Evolutionary conservation across 2,113 vertebrate species (phyloP), one percentile per base, ranked within the genome.

Genomic region (Epinephelus fuscoguttatus): DNA sequence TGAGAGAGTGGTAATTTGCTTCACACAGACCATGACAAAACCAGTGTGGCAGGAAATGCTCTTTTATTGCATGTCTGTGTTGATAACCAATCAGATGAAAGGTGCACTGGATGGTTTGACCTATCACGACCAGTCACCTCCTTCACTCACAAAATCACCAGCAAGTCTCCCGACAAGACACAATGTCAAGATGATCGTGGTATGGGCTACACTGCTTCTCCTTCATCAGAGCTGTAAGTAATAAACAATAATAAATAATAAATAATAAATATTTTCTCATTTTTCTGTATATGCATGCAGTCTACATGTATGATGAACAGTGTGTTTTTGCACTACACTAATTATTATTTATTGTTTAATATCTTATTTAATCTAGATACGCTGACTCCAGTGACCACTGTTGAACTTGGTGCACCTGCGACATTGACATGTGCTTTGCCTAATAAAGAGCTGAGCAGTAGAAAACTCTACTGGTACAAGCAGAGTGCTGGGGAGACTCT

Each of bases 171-270:
- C 18, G 5, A 3, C 1, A 14, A 23, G 11, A 25, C 1, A 53
- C 47, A 66, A 33, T 47, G 7, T 6, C 23, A 85, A 23, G 66
- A 85, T 85, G 66, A 76, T 61, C 0, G 1, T 49, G 42, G 45
- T 80, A 6, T 70, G 67, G 64, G 23, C 71, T 0, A 33, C 33
- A 27, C 4, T 85, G 42, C 52, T 84, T 49, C 1, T 74, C 49
- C 21, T 70, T n/a, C 76, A 70, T 56, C 77, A 55, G 7, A 42
- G 15, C 50, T 21, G 85, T 87, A 60, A 84, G 72, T 87, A 0
- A 0, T 49, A 6, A 15, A 49, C 5, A 49, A 49, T 49, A 17
- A 17, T 37, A n/a, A n/a, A n/a, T n/a, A n/a, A n/a, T n/a, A n/a
- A n/a, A n/a, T n/a, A n/a, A n/a, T 49, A 17, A 49, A 49, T 49